Percentiles rank a stretch among this genome's conserved stretches.
These are phyloP conservation scores for Andinoacara biseriatus DNA, from an alignment of 2,113 vertebrate species.

Conservation along the genomic window DNA sequence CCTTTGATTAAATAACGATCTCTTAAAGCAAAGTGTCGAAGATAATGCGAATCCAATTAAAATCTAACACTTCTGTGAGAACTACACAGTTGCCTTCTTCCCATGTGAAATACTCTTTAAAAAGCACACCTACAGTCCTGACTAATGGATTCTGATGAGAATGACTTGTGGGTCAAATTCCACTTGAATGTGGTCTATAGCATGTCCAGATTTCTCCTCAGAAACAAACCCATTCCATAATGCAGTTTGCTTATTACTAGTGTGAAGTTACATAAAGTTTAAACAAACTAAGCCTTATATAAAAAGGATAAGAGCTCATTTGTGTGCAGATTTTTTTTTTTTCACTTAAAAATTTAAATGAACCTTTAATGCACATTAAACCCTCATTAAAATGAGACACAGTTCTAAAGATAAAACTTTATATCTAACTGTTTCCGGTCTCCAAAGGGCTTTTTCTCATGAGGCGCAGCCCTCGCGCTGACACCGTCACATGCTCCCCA, in stretches of 20 bases:
- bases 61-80: not conserved
- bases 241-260: not conserved
- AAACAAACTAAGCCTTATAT: constrained; percentile 2
- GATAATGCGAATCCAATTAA: not conserved
- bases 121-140: not conserved
- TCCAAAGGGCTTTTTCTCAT: not conserved
- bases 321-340: not conserved
- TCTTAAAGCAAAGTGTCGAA: not conserved
- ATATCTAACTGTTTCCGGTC: not conserved
- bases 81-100: not conserved
- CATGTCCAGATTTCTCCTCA: not conserved
- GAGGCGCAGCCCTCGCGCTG: not conserved
- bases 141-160: not conserved
- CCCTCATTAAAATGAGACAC: not conserved
- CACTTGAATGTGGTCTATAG: not conserved
- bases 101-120: not conserved
- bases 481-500: not conserved
- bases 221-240: not conserved
- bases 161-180: constrained; percentile 8
- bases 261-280: not conserved
- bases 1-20: not conserved
- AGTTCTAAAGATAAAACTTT: not conserved
- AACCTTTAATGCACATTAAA: not conserved
- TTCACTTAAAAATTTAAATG: not conserved
- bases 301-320: not conserved